These are phyloP conservation scores for Pipistrellus pipistrellus DNA, from an alignment of 2,797 vertebrate species.

Conservation along the genomic window DNA sequence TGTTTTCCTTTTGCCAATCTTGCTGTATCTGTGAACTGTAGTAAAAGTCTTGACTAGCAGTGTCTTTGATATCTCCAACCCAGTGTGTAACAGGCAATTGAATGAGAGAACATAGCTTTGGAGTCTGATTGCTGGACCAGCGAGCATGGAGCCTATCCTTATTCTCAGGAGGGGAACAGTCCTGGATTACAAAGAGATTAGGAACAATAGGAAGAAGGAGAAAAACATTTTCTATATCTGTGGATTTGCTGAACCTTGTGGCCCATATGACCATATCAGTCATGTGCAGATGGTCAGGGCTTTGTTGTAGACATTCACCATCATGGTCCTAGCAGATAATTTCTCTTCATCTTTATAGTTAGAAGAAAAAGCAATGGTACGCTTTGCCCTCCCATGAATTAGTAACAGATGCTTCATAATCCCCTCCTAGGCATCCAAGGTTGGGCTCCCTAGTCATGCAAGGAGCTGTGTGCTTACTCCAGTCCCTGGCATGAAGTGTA, in stretches of 20 bases:
- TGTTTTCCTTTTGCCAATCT: background rate
- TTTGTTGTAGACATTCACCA: background rate
- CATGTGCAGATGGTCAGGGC: background rate
- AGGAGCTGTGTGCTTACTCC: background rate
- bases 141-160: background rate
- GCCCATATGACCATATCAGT: background rate
- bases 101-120: background rate
- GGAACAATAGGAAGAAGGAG: background rate
- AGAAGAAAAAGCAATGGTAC: background rate
- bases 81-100: background rate
- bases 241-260: background rate
- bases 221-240: background rate
- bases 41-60: background rate
- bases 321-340: background rate
- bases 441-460: background rate
- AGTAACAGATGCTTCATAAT: background rate
- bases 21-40: background rate
- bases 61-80: background rate
- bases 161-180: background rate
- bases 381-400: background rate
- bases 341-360: constrained; percentile 9
- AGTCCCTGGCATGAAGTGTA: too few species aligned
- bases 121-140: background rate
- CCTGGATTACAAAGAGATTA: background rate
- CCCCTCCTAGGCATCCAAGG: background rate